phyloP scores from a whole-genome alignment of 2,113 vertebrate species.

The Pelodiscus sinensis region DNA sequence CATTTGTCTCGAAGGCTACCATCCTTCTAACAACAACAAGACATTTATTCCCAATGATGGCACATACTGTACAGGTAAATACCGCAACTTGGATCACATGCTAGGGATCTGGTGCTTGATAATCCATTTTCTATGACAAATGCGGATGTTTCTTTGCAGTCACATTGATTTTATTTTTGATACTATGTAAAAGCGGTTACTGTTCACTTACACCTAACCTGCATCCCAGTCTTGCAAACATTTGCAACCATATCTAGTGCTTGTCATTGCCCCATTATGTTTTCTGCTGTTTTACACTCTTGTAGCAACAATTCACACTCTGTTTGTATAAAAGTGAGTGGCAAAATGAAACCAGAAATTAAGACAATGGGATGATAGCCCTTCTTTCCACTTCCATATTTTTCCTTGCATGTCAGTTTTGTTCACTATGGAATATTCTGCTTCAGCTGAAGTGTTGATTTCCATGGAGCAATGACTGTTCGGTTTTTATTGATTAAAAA shows the following conservation, averaged over 20 bases:
- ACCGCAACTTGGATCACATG: neutral
- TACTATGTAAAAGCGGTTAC: neutral
- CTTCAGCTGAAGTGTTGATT: no score
- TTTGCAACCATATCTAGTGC: neutral
- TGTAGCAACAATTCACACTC: neutral
- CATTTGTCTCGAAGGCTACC: conserved; percentile 88
- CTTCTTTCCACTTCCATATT: neutral
- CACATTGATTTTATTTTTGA: neutral
- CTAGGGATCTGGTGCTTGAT: neutral
- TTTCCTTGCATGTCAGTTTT: rapidly evolving
- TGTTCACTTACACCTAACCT: neutral
- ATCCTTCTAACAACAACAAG: conserved; percentile 87
- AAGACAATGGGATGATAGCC: neutral
- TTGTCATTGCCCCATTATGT: neutral
- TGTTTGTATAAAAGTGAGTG: neutral
- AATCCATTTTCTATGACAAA: neutral
- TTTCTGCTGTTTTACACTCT: neutral
- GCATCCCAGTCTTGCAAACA: neutral
- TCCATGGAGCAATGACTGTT: neutral
- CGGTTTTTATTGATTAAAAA: neutral
- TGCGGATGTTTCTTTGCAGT: neutral
- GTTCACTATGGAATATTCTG: neutral
- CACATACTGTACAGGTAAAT: conserved; percentile 89
- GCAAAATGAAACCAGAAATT: neutral
- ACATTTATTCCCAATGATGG: conserved; percentile 96